Percentiles rank a stretch among this genome's conserved stretches.
Conservation (phyloP, 2,797 vertebrate genomes). For the Melanotaenia nigrans region DNA sequence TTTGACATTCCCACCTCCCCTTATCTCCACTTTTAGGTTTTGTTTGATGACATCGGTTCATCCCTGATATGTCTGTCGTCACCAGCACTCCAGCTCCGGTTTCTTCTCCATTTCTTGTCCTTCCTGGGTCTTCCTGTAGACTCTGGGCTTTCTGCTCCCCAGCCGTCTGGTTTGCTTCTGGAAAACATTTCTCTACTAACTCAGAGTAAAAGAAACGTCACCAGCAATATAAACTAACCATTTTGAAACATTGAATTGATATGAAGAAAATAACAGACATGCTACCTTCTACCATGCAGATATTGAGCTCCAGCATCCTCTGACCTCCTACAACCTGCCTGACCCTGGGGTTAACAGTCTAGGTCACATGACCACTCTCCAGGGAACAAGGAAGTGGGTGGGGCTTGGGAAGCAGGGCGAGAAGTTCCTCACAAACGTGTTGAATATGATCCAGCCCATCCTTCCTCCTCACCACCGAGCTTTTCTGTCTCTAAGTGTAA, state of each 20-base stretch:
- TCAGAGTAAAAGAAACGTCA: conserved; percentile 59
- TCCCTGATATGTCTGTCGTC: conserved; percentile 88
- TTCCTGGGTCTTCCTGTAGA: conserved; percentile 90
- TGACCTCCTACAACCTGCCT: conserved; percentile 79
- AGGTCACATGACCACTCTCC: conserved; percentile 86
- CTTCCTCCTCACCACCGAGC: conserved; percentile 83
- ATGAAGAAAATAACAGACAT: background rate
- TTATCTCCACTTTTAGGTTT: conserved; percentile 79
- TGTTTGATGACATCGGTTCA: conserved; percentile 93
- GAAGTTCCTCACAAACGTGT: conserved; percentile 87
- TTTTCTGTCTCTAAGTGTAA: conserved; percentile 84
- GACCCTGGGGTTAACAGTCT: conserved; percentile 82
- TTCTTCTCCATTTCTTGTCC: conserved; percentile 88
- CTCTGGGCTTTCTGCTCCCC: conserved; percentile 63
- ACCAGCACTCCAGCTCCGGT: conserved; percentile 79
- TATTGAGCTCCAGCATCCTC: conserved; percentile 73
- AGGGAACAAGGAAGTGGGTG: conserved; percentile 69
- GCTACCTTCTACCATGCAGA: conserved; percentile 38
- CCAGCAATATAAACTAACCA: background rate
- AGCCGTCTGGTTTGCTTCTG: conserved; percentile 83
- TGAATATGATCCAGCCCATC: conserved; percentile 82
- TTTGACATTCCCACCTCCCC: conserved; percentile 1
- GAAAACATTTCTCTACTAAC: conserved; percentile 87
- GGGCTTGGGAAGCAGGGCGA: conserved; percentile 90
- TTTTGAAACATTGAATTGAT: background rate